Evolutionary conservation across 2,888 invertebrate species (phyloP).

Genomic region (Eupithecia centaureata): DNA sequence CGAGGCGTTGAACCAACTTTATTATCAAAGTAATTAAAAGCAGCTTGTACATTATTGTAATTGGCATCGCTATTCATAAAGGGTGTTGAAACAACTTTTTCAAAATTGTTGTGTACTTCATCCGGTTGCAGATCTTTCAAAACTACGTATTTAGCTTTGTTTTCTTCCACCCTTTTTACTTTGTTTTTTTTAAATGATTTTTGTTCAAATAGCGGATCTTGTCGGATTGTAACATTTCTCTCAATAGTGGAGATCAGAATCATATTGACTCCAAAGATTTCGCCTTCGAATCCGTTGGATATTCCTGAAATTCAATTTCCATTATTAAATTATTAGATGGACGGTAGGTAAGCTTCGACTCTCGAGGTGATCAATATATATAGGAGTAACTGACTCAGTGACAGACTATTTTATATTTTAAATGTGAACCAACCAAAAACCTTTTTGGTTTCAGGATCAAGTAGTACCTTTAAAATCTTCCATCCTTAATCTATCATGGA

Average conservation of each 20-base stretch:
- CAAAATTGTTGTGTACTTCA: slow-evolving; percentile 58
- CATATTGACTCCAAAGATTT: slow-evolving; percentile 87
- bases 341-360: slow-evolving; percentile 2
- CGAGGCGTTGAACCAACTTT: slow-evolving; percentile 49
- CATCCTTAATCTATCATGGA: too few relatives aligned
- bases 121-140: slow-evolving; percentile 64
- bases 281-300: slow-evolving; percentile 87
- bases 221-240: slow-evolving; percentile 63
- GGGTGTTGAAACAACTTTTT: slow-evolving; percentile 46
- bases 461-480: too few relatives aligned
- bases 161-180: slow-evolving; percentile 52
- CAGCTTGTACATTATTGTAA: slow-evolving; percentile 55
- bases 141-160: slow-evolving; percentile 59
- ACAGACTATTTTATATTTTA: too few relatives aligned
- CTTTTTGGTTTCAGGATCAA: too few relatives aligned
- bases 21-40: slow-evolving; percentile 56
- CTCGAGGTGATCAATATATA: not conserved
- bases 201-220: slow-evolving; percentile 59
- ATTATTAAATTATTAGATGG: not conserved
- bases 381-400: too few relatives aligned
- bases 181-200: slow-evolving; percentile 63
- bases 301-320: slow-evolving; percentile 65
- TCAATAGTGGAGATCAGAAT: slow-evolving; percentile 84
- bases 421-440: too few relatives aligned
- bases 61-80: slow-evolving; percentile 46